A percentile compares a stretch with the other conserved stretches of the same genome.
phyloP scores from a whole-genome alignment of 2,797 vertebrate species.

The Smutsia temminckii region DNA sequence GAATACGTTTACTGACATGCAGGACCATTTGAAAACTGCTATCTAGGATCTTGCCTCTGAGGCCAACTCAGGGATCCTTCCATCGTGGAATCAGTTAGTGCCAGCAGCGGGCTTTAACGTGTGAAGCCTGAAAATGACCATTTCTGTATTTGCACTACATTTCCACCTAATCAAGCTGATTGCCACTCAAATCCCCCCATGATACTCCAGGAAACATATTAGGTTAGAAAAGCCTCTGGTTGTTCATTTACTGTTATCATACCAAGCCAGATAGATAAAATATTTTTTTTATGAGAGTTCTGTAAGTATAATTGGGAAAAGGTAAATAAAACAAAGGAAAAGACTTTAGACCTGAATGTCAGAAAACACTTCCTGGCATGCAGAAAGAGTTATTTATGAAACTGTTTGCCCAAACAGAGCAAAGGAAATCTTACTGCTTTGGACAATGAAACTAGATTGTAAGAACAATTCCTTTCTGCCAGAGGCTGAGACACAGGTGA shows the following conservation, averaged over 20 bases:
- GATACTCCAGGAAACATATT: not conserved
- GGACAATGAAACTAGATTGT: not conserved
- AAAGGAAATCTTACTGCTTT: conserved; percentile 36
- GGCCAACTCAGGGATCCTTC: accelerated
- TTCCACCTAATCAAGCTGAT: not conserved
- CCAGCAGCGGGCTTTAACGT: accelerated
- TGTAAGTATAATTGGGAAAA: not conserved
- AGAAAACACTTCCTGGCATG: conserved; percentile 27
- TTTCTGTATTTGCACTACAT: not conserved
- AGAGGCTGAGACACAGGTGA: not conserved
- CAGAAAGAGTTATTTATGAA: conserved; percentile 40
- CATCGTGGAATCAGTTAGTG: accelerated
- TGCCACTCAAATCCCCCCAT: not conserved
- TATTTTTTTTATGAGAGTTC: conserved; percentile 7
- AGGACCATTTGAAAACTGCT: too few species aligned
- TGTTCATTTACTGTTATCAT: not conserved
- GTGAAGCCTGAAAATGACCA: not conserved
- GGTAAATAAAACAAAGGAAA: not conserved
- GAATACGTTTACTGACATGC: not conserved
- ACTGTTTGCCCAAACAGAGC: not conserved
- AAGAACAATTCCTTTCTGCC: not conserved
- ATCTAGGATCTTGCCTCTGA: not conserved
- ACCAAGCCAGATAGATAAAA: not conserved
- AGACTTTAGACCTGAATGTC: not conserved
- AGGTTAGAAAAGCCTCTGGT: not conserved